Base-by-base conservation (phyloP, 2,888 invertebrate species). In the Amphipyra berbera region DNA sequence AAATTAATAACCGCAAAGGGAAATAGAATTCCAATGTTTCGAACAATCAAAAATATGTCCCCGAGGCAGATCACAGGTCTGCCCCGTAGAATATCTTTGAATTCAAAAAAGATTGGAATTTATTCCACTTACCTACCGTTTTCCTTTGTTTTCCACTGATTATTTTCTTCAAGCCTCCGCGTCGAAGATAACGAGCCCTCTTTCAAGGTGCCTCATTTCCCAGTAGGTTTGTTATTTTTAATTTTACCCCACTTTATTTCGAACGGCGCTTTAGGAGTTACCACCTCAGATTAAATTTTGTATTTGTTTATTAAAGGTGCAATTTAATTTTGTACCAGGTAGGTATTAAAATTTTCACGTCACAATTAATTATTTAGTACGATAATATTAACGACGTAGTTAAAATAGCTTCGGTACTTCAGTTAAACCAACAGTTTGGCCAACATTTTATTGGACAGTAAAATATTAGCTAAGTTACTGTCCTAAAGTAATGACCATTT, bases 111-210 rank as follows among this genome's bases (percentile, higher is more conserved):
- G 72, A 77, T 73, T 76, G 69, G 76, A 79, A 83, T 82, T 84
- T 81, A 79, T 83, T 78, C 76, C 77, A 77, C 73, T 79, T 76
- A 78, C 77, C 78, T 79, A 76, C 75, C 61, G 54, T 82, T 78
- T 79, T 82, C 77, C 81, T 87, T 89, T 89, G 87, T 90, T 89
- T 86, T 81, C 69, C 76, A 77, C 78, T 85, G 87, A 90, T 88
- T 88, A 88, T 88, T 88, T 90, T 88, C 85, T 86, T 83, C 74
- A 76, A 82, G 76, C 82, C 75, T 79, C 75, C 66, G 71, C 79
- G 81, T 82, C 84, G 86, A 88, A 88, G 88, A 88, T 90, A 89
- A 90, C 87, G 90, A 90, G 88, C 81, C 68, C 79, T 84, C 84
- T 88, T 85, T 83, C 77, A 81, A 85, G 84, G 82, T 82, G 85